A percentile compares a stretch with the other conserved stretches of the same genome.
These are phyloP conservation scores for Zaprionus camerounensis DNA, from an alignment of 1,140 invertebrate genomes.

Conservation along the genomic window DNA sequence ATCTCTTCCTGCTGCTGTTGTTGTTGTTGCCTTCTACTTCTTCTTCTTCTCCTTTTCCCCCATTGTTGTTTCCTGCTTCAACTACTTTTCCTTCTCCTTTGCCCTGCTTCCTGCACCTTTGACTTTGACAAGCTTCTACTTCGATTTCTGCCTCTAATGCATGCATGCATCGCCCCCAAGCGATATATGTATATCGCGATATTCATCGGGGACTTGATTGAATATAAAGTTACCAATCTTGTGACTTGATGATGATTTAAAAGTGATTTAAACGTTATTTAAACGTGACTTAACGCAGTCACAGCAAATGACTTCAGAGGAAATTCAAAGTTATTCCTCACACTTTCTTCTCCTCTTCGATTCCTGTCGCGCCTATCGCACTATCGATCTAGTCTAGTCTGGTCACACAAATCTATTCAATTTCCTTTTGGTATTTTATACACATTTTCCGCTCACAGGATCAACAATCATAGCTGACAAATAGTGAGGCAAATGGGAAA, in stretches of 20 bases:
- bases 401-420: constrained; percentile 1
- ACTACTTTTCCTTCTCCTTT: not conserved
- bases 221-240: too few relatives aligned
- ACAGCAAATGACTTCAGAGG: not conserved
- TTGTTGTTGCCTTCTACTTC: constrained; percentile 5
- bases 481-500: constrained; percentile 8
- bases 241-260: not conserved
- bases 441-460: not conserved
- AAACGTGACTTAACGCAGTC: not conserved
- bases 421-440: not conserved
- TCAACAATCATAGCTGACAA: not conserved
- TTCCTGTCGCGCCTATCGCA: not conserved
- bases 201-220: not conserved
- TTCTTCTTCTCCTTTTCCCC: not conserved
- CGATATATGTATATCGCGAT: not conserved
- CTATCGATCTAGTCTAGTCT: not conserved
- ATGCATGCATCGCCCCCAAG: not conserved
- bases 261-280: not conserved
- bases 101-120: not conserved
- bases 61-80: not conserved
- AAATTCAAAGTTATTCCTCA: not conserved
- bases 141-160: not conserved
- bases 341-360: not conserved
- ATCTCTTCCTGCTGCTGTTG: constrained; percentile 19
- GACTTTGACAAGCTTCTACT: not conserved